phyloP scores from a whole-genome alignment of 2,113 vertebrate species.

The Cyprinodon brontotheroides region DNA sequence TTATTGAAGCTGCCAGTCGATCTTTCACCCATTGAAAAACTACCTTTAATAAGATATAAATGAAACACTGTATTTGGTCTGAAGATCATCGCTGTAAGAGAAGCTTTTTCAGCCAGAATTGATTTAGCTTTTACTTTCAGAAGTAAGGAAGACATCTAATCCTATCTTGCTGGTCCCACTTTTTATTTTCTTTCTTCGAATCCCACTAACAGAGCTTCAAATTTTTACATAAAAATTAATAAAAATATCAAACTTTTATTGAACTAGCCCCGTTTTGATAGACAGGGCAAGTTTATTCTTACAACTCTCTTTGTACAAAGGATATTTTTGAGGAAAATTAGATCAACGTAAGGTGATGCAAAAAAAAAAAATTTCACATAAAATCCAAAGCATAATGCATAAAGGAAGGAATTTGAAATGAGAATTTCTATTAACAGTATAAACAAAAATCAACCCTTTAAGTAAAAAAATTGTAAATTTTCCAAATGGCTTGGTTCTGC shows the following conservation, averaged over 20 bases:
- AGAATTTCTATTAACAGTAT: too few species aligned
- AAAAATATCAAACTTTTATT: not conserved
- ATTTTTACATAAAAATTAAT: not conserved
- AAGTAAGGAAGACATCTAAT: not conserved
- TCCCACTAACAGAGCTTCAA: not conserved
- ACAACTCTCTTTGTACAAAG: too few species aligned
- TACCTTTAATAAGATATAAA: not conserved
- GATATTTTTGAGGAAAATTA: too few species aligned
- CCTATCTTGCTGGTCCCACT: not conserved
- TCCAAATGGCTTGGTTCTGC: too few species aligned
- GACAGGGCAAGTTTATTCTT: too few species aligned
- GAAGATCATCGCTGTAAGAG: not conserved
- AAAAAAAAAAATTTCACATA: too few species aligned
- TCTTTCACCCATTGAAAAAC: not conserved
- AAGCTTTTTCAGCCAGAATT: not conserved
- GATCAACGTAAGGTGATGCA: too few species aligned
- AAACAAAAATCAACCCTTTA: too few species aligned
- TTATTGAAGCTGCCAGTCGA: constrained; percentile 4
- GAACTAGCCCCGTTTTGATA: not conserved
- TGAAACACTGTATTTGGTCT: not conserved
- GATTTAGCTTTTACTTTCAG: not conserved
- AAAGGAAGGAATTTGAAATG: too few species aligned
- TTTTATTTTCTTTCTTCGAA: not conserved
- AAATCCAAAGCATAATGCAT: too few species aligned
- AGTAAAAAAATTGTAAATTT: too few species aligned